Evolutionary conservation across 92 coral and sea anemone genomes (phyloP).

Genomic region (Ricordea florida): DNA sequence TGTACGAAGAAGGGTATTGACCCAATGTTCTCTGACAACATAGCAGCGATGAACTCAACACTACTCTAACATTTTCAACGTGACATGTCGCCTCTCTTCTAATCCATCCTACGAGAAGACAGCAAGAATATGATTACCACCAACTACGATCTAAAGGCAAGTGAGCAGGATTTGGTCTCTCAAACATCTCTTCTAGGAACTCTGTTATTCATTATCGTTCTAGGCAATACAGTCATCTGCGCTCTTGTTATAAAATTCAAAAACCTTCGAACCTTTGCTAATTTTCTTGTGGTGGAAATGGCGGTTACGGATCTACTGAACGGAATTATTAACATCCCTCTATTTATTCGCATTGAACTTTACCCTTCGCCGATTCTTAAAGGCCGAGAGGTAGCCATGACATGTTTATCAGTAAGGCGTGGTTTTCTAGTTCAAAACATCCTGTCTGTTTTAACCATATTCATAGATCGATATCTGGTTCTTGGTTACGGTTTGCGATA

Average conservation of each 20-base stretch:
- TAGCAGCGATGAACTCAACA: no score
- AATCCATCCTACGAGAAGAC: no score
- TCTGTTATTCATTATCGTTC: not conserved
- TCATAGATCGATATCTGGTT: conserved; percentile 43
- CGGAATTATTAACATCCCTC: conserved; percentile 9
- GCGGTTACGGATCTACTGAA: conserved; percentile 40
- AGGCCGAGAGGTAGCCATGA: conserved; percentile 21
- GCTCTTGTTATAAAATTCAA: conserved; percentile 27
- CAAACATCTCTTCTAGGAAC: conserved; percentile 6
- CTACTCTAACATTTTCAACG: no score
- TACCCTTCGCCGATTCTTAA: conserved; percentile 5
- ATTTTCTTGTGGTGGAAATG: conserved; percentile 40
- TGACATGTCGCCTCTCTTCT: no score
- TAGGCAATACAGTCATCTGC: conserved; percentile 38
- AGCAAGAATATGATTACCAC: no score
- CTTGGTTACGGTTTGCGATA: conserved; percentile 35
- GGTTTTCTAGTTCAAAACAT: conserved; percentile 24
- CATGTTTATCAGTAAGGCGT: not conserved
- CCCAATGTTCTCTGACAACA: no score
- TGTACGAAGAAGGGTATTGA: no score
- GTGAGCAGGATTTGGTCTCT: conserved; percentile 4
- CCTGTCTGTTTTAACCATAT: conserved; percentile 22
- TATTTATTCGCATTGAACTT: conserved; percentile 25
- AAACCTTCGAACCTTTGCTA: conserved; percentile 46
- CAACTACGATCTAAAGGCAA: no score